Evolutionary conservation across 1,140 invertebrate species (phyloP), one percentile per base, ranked within the genome.

Genomic region (Rhizoglyphus robini): DNA sequence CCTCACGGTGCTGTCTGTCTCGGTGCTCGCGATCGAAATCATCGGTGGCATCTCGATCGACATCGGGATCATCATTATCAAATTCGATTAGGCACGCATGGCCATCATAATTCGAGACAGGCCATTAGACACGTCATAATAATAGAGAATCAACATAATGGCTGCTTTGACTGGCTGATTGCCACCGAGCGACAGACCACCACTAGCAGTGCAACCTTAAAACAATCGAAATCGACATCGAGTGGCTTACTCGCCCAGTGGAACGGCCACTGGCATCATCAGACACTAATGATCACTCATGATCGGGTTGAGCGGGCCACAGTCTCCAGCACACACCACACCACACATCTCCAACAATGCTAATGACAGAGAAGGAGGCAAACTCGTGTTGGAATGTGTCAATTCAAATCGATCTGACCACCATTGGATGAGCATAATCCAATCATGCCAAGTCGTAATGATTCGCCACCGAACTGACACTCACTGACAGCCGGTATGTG

Each of bases 11-110:
- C n/a, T n/a, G n/a, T n/a, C n/a, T n/a, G n/a, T n/a, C n/a, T n/a
- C n/a, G n/a, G n/a, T n/a, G n/a, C n/a, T n/a, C n/a, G n/a, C n/a
- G n/a, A n/a, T n/a, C n/a, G n/a, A n/a, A n/a, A n/a, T n/a, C n/a
- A n/a, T n/a, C n/a, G n/a, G n/a, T n/a, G n/a, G n/a, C n/a, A n/a
- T n/a, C n/a, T n/a, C n/a, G n/a, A n/a, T n/a, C n/a, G n/a, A 41
- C 8, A 41, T 41, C 8, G 18, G 36, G 8, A 5, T 54, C 51
- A 54, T 54, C 51, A 54, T 54, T 54, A 54, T 54, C 51, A 54
- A 54, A 54, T 54, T 54, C 51, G 51, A 54, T 54, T 54, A 54
- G 51, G 51, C 20, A 54, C 51, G 51, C 51, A 54, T 54, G 51
- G 20, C 51, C 51, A 54, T 54, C 51, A 54, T 54, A 18, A 41